Evolutionary conservation across 1,140 invertebrate species (phyloP).

Genomic region (Lordiphosa clarofinis): DNA sequence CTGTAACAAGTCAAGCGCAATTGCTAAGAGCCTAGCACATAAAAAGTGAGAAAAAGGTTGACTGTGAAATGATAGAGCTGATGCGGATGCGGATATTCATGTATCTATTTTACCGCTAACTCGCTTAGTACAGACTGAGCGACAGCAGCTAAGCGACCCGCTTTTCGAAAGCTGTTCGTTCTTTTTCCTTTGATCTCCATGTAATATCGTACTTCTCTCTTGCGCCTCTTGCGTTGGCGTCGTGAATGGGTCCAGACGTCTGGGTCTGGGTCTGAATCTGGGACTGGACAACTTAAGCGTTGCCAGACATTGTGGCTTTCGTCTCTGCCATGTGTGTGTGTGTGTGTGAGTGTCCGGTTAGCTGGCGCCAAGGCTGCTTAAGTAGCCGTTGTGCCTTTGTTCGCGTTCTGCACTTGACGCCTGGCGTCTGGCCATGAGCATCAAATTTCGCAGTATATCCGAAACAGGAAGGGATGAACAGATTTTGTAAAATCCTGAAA

Average conservation of each 20-base stretch:
- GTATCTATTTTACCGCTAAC: too few relatives aligned
- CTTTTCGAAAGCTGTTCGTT: too few relatives aligned
- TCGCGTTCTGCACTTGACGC: conserved; percentile 21
- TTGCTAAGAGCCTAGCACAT: too few relatives aligned
- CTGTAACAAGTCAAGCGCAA: too few relatives aligned
- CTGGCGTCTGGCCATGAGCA: conserved; percentile 16
- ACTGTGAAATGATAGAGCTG: too few relatives aligned
- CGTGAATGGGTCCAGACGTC: conserved; percentile 47
- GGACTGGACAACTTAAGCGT: conserved; percentile 55
- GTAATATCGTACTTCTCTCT: too few relatives aligned
- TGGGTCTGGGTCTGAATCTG: conserved; percentile 51
- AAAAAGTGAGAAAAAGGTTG: too few relatives aligned
- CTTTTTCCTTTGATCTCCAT: too few relatives aligned
- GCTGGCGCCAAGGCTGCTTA: conserved; percentile 59
- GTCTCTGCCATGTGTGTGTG: conserved; percentile 1
- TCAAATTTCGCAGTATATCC: conserved; percentile 52
- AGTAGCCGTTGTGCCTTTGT: conserved; percentile 39
- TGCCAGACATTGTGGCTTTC: conserved; percentile 68
- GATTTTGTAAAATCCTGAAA: conserved; percentile 2
- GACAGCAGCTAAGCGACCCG: too few relatives aligned
- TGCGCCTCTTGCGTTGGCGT: conserved; percentile 31
- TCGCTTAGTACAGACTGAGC: too few relatives aligned
- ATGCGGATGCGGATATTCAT: too few relatives aligned
- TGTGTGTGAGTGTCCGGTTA: not conserved
- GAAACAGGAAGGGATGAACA: conserved; percentile 11